phyloP scores from a whole-genome alignment of 2,888 invertebrate genomes.

The Myathropa florea region DNA sequence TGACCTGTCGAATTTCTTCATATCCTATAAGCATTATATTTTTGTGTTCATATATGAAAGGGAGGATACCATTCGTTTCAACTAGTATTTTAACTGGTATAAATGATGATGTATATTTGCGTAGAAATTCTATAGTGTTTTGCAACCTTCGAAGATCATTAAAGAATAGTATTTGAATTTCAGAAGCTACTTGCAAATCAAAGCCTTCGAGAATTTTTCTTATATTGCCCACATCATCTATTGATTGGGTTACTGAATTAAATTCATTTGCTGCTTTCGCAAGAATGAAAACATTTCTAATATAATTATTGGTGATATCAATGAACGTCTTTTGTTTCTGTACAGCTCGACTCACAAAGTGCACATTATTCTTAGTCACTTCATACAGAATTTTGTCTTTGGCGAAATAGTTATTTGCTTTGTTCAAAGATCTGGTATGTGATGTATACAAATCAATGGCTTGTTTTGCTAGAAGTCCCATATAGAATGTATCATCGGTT shows the following conservation, averaged over 20 bases:
- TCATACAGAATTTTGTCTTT: slow-evolving; percentile 75
- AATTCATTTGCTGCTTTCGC: slow-evolving; percentile 77
- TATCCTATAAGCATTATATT: slow-evolving; percentile 71
- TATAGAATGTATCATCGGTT: slow-evolving; percentile 68
- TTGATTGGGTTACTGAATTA: slow-evolving; percentile 71
- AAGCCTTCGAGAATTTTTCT: slow-evolving; percentile 73
- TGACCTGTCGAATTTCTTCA: slow-evolving; percentile 74
- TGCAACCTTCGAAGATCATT: slow-evolving; percentile 76
- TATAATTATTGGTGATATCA: slow-evolving; percentile 72
- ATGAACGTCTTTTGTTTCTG: slow-evolving; percentile 73
- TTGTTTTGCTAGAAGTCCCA: slow-evolving; percentile 72
- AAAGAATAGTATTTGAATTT: slow-evolving; percentile 76
- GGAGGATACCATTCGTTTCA: slow-evolving; percentile 62
- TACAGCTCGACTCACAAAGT: slow-evolving; percentile 75
- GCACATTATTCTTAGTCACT: slow-evolving; percentile 73
- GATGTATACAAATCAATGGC: slow-evolving; percentile 7
- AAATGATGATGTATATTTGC: slow-evolving; percentile 22
- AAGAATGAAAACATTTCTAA: slow-evolving; percentile 76
- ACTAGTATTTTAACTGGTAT: slow-evolving; percentile 27
- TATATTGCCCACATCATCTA: slow-evolving; percentile 75
- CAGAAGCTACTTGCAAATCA: slow-evolving; percentile 60
- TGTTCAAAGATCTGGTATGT: slow-evolving; percentile 45
- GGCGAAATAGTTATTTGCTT: slow-evolving; percentile 70
- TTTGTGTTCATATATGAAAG: slow-evolving; percentile 56
- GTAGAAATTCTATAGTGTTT: slow-evolving; percentile 74